phyloP scores from a whole-genome alignment of 2,888 invertebrate species.

The Tetropium fuscum region DNA sequence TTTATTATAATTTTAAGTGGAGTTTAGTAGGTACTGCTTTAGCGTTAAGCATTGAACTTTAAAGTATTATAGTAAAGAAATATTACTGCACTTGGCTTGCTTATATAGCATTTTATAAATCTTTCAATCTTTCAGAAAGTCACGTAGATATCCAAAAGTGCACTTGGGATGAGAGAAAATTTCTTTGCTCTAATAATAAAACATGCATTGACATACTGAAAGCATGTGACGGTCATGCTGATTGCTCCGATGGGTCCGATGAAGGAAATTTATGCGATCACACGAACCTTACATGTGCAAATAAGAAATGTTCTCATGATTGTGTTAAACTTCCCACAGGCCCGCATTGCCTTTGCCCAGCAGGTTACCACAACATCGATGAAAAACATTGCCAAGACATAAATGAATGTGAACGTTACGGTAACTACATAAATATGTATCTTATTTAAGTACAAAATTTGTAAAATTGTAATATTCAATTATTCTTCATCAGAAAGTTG shows the following conservation, averaged over 20 bases:
- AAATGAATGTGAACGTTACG: conserved; percentile 74
- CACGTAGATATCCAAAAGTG: conserved; percentile 64
- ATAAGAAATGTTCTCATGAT: conserved; percentile 64
- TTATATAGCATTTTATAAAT: too few species aligned
- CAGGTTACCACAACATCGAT: conserved; percentile 63
- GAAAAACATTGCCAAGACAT: conserved; percentile 70
- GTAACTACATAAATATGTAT: conserved; percentile 56
- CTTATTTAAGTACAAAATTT: too few species aligned
- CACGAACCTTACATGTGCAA: conserved; percentile 47
- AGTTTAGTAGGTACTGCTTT: too few species aligned
- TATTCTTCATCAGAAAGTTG: too few species aligned
- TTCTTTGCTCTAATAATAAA: conserved; percentile 68
- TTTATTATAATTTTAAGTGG: too few species aligned
- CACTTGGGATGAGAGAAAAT: conserved; percentile 66
- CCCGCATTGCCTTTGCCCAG: conserved; percentile 71
- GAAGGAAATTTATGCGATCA: conserved; percentile 67
- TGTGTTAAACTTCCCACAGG: conserved; percentile 68
- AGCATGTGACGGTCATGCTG: conserved; percentile 69
- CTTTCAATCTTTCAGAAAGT: conserved; percentile 53
- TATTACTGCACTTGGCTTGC: too few species aligned
- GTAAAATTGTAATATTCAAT: too few species aligned
- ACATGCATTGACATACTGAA: conserved; percentile 68
- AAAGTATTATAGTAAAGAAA: too few species aligned
- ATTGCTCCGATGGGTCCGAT: conserved; percentile 75
- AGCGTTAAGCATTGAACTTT: too few species aligned